Base-by-base conservation (phyloP, 2,113 vertebrate genomes). In the Deroptyus accipitrinus region DNA sequence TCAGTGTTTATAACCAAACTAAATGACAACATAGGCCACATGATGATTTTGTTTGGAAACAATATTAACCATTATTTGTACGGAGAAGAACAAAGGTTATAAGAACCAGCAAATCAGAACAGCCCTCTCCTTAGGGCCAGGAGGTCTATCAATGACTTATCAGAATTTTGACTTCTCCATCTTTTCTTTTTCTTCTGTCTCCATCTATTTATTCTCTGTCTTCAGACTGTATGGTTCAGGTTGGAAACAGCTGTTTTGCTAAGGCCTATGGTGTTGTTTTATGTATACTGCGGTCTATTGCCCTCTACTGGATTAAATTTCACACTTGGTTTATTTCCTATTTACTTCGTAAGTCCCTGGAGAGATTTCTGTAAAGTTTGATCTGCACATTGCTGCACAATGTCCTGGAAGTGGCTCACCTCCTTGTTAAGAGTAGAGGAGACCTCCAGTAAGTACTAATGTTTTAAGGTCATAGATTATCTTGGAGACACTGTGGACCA, bases 231-330 rank as follows among this genome's bases (percentile, higher is more conserved):
- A n/a, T 83, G 10, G 20, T 52, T 83, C 55, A 61, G 41, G 22
- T 30, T 4, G 2, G 39, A 92, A 37, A 42, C 31, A 73, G 10
- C n/a, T 41, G 10, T 62, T 78, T 55, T 30, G 55, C n/a, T 2
- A 3, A 59, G 35, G 15, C 5, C 39, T 64, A 10, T 37, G 14
- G 13, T 22, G 54, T 4, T 52, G 27, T 35, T 39, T 81, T 44
- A 27, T 27, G 85, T 63, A 49, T 64, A 33, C 61, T 78, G 74
- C 10, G 54, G 54, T 84, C 94, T 86, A 57, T 94, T 97, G 93
- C 91, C 92, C 92, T 93, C 94, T 97, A 57, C 95, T 94, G 93
- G 81, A 72, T 81, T 94, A 41, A 80, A n/a, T 83, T 78, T 93
- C 64, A 86, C 42, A 69, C 46, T 79, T 86, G 18, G 33, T 88